A percentile compares a stretch with the other conserved stretches of the same genome.
These are phyloP conservation scores for Vollenhovia emeryi DNA, from an alignment of 1,140 invertebrate genomes.

Conservation along the genomic window DNA sequence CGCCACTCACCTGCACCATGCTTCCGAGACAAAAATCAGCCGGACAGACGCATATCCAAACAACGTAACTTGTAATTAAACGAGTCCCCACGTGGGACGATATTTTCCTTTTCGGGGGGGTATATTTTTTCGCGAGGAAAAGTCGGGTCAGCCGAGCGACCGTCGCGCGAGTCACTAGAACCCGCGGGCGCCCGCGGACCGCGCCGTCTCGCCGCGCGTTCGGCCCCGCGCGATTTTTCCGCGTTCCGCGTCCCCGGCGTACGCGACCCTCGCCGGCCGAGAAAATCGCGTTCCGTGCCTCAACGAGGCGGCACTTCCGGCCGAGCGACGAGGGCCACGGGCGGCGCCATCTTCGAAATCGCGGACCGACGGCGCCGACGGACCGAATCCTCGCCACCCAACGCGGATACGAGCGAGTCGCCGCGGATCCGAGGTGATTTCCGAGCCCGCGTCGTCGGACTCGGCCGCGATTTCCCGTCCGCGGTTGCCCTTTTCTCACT, in stretches of 20 bases:
- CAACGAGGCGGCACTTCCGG: slow-evolving; percentile 17
- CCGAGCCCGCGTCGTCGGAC: not conserved
- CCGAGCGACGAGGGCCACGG: no score
- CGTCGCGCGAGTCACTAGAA: not conserved
- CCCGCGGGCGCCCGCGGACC: no score
- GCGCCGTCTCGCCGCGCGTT: not conserved
- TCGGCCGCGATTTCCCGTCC: not conserved
- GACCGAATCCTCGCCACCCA: no score
- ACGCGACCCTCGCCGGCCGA: not conserved
- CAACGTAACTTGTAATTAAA: slow-evolving; percentile 85
- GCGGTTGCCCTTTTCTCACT: not conserved
- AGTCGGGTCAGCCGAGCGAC: slow-evolving; percentile 79
- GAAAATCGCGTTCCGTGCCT: not conserved
- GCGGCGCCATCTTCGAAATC: slow-evolving; percentile 46
- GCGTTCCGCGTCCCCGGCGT: no score
- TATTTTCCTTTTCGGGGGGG: slow-evolving; percentile 85
- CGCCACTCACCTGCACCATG: slow-evolving; percentile 84
- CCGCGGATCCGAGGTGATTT: not conserved
- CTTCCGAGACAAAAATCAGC: slow-evolving; percentile 83
- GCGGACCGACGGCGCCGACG: no score
- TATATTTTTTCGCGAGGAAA: slow-evolving; percentile 85
- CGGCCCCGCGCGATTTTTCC: not conserved
- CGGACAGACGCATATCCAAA: slow-evolving; percentile 84
- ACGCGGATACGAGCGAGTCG: no score
- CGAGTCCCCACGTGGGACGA: slow-evolving; percentile 84